These are phyloP conservation scores for Nicator chloris DNA, from an alignment of 2,113 vertebrate genomes.

Conservation along the genomic window DNA sequence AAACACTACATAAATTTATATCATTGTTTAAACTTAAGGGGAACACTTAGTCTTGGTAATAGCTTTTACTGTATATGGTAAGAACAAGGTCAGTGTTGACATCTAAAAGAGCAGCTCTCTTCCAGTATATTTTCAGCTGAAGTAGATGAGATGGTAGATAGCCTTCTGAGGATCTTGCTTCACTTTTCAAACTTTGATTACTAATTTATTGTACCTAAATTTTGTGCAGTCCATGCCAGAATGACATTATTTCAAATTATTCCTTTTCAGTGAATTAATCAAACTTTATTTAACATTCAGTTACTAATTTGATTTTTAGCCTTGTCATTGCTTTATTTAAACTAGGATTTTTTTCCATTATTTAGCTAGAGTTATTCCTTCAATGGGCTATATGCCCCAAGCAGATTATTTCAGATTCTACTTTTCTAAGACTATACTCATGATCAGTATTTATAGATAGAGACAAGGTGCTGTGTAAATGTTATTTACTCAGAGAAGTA, in stretches of 20 bases:
- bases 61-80: constrained; percentile 64
- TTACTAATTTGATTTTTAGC: background rate
- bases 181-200: background rate
- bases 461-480: background rate
- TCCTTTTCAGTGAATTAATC: background rate
- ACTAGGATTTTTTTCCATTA: background rate
- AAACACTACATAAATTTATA: background rate
- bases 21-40: constrained; percentile 29
- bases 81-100: constrained; percentile 28
- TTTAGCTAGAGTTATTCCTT: background rate
- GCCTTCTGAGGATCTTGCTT: constrained; percentile 25
- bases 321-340: background rate
- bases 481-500: background rate
- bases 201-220: background rate
- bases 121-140: constrained; percentile 5
- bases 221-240: background rate
- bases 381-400: background rate
- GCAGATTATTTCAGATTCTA: background rate
- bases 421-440: background rate
- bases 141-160: constrained; percentile 37
- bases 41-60: background rate
- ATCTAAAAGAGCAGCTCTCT: background rate
- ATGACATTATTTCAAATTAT: background rate
- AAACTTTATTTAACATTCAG: background rate
- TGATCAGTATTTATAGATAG: background rate